Conservation (phyloP, 2,113 vertebrate species). For the Brachyhypopomus gauderio region DNA sequence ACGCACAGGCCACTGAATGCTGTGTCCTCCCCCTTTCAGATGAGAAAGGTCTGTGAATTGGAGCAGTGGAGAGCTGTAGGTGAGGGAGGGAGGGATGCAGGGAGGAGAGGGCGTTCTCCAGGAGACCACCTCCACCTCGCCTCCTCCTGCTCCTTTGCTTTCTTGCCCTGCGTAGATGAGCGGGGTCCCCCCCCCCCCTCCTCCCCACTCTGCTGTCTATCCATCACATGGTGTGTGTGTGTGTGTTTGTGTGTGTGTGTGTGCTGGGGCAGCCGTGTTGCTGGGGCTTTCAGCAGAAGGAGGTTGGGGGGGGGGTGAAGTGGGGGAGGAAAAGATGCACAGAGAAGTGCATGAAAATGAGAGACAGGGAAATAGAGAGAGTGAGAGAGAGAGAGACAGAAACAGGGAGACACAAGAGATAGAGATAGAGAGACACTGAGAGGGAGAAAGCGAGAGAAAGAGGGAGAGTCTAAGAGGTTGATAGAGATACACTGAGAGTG, state of each 20-base stretch:
- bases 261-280: slow-evolving; percentile 67
- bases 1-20: too few species aligned
- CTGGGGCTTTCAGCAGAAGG: slow-evolving; percentile 62
- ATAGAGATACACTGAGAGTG: slow-evolving; percentile 1
- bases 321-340: too few species aligned
- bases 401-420: too few species aligned
- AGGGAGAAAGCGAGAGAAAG: too few species aligned
- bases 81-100: background rate
- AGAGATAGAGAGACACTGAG: too few species aligned
- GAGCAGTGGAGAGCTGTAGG: background rate
- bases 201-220: slow-evolving; percentile 70
- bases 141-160: slow-evolving; percentile 28
- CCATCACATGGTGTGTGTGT: slow-evolving; percentile 73
- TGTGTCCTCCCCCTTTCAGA: too few species aligned
- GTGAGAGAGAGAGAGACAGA: too few species aligned
- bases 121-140: slow-evolving; percentile 32
- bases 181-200: slow-evolving; percentile 72
- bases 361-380: too few species aligned
- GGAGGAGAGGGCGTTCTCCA: slow-evolving; percentile 50
- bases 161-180: slow-evolving; percentile 67
- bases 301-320: too few species aligned
- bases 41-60: background rate
- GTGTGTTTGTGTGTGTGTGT: slow-evolving; percentile 69
- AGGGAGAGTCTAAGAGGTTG: background rate
- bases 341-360: too few species aligned